phyloP scores from a whole-genome alignment of 2,888 invertebrate species.

The Schizotus pectinicornis region DNA sequence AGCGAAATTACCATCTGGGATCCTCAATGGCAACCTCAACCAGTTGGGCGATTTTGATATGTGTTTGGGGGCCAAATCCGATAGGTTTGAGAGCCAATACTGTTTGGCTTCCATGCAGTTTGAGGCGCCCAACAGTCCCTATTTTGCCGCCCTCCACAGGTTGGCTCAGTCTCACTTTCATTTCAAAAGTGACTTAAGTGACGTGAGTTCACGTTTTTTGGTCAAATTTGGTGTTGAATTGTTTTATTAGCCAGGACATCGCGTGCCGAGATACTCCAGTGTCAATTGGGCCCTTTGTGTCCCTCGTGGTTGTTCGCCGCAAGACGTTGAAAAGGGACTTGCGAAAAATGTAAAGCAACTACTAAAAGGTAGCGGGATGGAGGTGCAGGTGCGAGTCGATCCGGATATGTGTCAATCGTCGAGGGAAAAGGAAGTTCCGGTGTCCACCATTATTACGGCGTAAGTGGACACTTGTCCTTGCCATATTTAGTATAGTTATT shows the following conservation, averaged over 20 bases:
- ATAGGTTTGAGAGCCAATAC: conserved; percentile 65
- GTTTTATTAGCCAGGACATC: conserved; percentile 67
- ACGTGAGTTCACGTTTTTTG: conserved; percentile 62
- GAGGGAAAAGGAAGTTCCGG: conserved; percentile 31
- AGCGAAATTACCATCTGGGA: conserved; percentile 56
- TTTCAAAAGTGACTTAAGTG: conserved; percentile 69
- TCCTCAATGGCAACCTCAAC: conserved; percentile 56
- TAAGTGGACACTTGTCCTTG: conserved; percentile 33
- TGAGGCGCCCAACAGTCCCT: conserved; percentile 60
- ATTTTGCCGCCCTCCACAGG: conserved; percentile 62
- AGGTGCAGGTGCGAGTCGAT: conserved; percentile 65
- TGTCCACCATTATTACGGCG: conserved; percentile 46
- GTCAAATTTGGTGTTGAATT: background rate
- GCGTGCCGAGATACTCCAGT: conserved; percentile 70
- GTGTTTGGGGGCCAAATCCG: conserved; percentile 49
- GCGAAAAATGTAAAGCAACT: conserved; percentile 60
- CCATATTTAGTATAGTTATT: background rate
- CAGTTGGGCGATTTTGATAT: conserved; percentile 58
- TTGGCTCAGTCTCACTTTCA: conserved; percentile 67
- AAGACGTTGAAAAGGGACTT: conserved; percentile 66
- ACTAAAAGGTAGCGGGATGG: conserved; percentile 63
- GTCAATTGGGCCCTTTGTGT: conserved; percentile 74
- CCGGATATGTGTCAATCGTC: conserved; percentile 67
- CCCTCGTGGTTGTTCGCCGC: conserved; percentile 65
- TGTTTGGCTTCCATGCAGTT: conserved; percentile 68